Percentiles rank a stretch among this genome's conserved stretches.
Conservation (phyloP, 2,797 vertebrate species). For the Simalia tracyae region DNA sequence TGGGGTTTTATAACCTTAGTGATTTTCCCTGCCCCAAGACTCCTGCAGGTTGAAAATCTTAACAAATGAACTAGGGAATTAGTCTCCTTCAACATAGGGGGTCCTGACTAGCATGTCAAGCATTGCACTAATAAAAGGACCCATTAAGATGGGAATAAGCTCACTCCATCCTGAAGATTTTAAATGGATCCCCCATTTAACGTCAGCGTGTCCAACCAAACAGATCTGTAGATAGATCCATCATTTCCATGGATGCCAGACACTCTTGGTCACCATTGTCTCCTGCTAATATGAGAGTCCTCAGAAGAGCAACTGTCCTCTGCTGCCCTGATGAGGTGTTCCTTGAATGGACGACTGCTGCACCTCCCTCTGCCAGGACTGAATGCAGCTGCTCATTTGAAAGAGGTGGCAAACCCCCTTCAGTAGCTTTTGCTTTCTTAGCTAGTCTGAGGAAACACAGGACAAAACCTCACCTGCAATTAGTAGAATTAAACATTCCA, state of each 20-base stretch:
- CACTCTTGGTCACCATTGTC: slow-evolving; percentile 22
- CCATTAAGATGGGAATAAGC: no score
- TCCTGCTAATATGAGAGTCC: slow-evolving; percentile 11
- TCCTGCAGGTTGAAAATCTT: no score
- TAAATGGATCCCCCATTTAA: slow-evolving; percentile 10
- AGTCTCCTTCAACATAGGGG: no score
- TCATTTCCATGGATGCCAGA: slow-evolving; percentile 37
- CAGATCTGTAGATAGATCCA: neutral
- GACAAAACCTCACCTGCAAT: slow-evolving; percentile 28
- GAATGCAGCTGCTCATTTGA: slow-evolving; percentile 41
- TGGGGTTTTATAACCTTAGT: no score
- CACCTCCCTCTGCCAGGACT: slow-evolving; percentile 37
- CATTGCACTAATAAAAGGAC: no score
- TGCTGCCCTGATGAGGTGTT: slow-evolving; percentile 24
- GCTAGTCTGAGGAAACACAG: slow-evolving; percentile 28
- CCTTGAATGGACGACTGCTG: slow-evolving; percentile 12
- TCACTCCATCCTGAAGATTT: slow-evolving; percentile 18
- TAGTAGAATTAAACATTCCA: neutral
- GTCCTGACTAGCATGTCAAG: no score
- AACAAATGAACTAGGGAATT: no score
- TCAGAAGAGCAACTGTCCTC: neutral
- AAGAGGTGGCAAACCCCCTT: slow-evolving; percentile 12
- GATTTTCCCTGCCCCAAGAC: no score
- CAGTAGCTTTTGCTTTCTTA: slow-evolving; percentile 35
- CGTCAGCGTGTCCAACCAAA: slow-evolving; percentile 33